A percentile compares a stretch with the other conserved stretches of the same genome.
phyloP scores from a whole-genome alignment of 1,140 invertebrate species.

The Phthorimaea operculella region DNA sequence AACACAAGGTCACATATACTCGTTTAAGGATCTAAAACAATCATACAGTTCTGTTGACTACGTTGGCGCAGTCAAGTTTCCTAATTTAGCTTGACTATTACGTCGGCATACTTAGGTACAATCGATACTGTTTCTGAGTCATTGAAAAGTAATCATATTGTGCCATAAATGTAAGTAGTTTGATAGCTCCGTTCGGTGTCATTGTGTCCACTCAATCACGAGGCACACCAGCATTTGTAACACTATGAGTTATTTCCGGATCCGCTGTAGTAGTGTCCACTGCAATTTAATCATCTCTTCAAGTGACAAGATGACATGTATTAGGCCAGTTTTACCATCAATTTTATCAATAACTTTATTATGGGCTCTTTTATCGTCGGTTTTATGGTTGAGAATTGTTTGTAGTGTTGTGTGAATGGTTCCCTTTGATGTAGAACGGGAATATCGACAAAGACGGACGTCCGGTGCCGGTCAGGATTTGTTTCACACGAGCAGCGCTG shows the following conservation, averaged over 20 bases:
- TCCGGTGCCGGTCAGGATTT: conserved; percentile 67
- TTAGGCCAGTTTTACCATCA: conserved; percentile 44
- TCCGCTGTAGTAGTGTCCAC: conserved; percentile 43
- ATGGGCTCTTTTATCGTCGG: conserved; percentile 17
- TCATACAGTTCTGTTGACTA: background rate
- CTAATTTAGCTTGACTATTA: background rate
- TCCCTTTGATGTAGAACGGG: conserved; percentile 65
- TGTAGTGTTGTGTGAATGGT: conserved; percentile 22
- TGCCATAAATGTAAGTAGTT: background rate
- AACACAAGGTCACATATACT: conserved; percentile 14
- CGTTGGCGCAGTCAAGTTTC: background rate
- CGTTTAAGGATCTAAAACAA: background rate
- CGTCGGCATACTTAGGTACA: background rate
- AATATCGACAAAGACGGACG: conserved; percentile 67
- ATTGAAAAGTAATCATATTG: background rate
- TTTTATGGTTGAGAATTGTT: conserved; percentile 49
- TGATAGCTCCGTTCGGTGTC: background rate
- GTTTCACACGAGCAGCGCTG: conserved; percentile 50
- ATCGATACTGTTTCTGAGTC: background rate
- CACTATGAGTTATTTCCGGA: conserved; percentile 44
- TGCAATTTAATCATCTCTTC: conserved; percentile 52
- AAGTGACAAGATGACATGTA: conserved; percentile 50
- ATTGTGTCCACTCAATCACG: background rate
- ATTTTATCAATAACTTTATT: conserved; percentile 16
- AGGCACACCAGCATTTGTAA: conserved; percentile 26